Evolutionary conservation across 2,797 vertebrate species (phyloP).

Genomic region (Myioborus melanocephalus): DNA sequence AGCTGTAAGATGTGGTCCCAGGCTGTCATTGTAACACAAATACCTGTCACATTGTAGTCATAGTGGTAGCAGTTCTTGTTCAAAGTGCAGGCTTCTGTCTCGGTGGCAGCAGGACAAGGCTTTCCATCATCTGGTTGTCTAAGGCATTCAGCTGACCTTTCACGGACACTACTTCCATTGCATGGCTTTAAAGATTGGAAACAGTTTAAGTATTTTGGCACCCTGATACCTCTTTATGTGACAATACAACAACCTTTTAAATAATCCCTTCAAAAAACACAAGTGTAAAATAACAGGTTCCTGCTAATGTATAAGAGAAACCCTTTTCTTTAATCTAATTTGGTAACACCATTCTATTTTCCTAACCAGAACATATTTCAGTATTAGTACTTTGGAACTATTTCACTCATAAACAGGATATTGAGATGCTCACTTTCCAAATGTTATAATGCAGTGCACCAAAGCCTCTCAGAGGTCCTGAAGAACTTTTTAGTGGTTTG

Average conservation of each 20-base stretch:
- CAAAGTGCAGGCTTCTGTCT: constrained; percentile 86
- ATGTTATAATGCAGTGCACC: background rate
- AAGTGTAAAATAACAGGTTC: background rate
- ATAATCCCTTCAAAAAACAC: background rate
- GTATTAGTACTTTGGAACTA: background rate
- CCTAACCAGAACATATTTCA: background rate
- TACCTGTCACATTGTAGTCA: constrained; percentile 97
- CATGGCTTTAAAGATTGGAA: constrained; percentile 82
- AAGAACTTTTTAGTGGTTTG: background rate
- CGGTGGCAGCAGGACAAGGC: constrained; percentile 81
- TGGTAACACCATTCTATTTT: background rate
- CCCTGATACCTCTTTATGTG: background rate
- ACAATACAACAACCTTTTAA: background rate
- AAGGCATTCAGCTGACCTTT: constrained; percentile 82
- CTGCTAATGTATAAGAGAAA: background rate
- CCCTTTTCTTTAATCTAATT: background rate
- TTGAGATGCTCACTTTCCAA: background rate
- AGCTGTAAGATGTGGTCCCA: background rate
- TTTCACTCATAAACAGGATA: background rate
- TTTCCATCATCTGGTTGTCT: constrained; percentile 85
- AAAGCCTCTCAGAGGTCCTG: background rate
- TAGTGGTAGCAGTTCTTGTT: constrained; percentile 98
- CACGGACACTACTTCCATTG: constrained; percentile 80
- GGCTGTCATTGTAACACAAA: background rate
- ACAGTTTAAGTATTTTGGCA: background rate